These are phyloP conservation scores for Cacatua alba DNA, from an alignment of 2,113 vertebrate species.

Conservation along the genomic window DNA sequence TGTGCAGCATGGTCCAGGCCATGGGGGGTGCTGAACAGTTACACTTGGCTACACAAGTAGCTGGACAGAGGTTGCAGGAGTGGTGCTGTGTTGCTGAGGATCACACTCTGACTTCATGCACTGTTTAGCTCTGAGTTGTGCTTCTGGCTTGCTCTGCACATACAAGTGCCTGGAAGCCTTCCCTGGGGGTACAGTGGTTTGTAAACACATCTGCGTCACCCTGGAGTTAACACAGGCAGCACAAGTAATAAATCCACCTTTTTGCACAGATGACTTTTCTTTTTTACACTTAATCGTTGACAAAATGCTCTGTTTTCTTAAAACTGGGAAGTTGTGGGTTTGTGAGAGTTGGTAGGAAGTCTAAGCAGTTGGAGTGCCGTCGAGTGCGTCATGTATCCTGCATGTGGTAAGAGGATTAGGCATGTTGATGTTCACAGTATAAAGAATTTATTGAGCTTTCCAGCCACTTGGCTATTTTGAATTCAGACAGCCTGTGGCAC, in stretches of 20 bases:
- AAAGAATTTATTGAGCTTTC: neutral
- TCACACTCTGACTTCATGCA: neutral
- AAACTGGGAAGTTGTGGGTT: neutral
- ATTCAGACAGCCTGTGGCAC: neutral
- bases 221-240: neutral
- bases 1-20: accelerated
- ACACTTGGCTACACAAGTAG: neutral
- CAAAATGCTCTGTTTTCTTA: neutral
- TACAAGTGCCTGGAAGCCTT: neutral
- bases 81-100: neutral
- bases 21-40: accelerated
- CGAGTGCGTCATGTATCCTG: neutral
- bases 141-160: neutral
- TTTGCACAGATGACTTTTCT: neutral
- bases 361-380: neutral
- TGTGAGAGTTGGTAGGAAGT: neutral
- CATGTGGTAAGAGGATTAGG: neutral
- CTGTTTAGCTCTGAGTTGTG: neutral
- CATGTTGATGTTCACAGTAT: neutral
- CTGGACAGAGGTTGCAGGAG: neutral
- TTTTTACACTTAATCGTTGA: neutral
- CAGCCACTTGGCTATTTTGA: neutral
- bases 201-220: neutral
- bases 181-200: neutral
- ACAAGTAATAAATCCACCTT: neutral